Conservation (phyloP, 2,113 vertebrate species). For the Hystrix brachyura region DNA sequence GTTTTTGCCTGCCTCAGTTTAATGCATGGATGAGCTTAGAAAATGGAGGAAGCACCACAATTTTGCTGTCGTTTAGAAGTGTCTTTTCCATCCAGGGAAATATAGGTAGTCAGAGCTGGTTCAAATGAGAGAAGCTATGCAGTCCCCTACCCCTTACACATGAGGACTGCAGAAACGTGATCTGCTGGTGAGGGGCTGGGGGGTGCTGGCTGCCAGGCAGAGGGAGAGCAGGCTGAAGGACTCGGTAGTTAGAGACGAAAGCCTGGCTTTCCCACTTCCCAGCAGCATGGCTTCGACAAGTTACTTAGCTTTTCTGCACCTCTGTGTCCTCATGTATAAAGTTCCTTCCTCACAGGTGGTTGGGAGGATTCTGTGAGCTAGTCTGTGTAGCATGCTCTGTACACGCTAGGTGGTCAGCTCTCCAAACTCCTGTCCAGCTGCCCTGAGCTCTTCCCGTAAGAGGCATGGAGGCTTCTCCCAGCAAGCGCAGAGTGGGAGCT, state of each 20-base stretch:
- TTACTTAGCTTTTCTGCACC: not conserved
- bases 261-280: not conserved
- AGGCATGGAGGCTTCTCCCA: too few relatives aligned
- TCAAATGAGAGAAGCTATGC: not conserved
- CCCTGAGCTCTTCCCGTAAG: not conserved
- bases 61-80: not conserved
- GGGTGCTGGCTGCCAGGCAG: not conserved
- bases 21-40: not conserved
- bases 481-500: not conserved
- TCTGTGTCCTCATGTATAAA: accelerated
- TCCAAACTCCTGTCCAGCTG: not conserved
- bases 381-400: not conserved
- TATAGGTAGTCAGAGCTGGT: not conserved
- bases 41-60: not conserved
- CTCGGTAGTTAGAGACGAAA: not conserved
- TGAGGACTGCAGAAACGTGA: not conserved
- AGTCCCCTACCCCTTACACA: not conserved
- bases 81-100: not conserved
- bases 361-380: not conserved
- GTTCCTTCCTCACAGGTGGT: not conserved
- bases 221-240: not conserved
- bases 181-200: not conserved
- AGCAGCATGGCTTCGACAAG: not conserved
- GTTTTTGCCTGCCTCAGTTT: accelerated
- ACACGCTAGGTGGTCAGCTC: not conserved